phyloP scores from a whole-genome alignment of 1,140 invertebrate species.

The Drosophila kohkoa region DNA sequence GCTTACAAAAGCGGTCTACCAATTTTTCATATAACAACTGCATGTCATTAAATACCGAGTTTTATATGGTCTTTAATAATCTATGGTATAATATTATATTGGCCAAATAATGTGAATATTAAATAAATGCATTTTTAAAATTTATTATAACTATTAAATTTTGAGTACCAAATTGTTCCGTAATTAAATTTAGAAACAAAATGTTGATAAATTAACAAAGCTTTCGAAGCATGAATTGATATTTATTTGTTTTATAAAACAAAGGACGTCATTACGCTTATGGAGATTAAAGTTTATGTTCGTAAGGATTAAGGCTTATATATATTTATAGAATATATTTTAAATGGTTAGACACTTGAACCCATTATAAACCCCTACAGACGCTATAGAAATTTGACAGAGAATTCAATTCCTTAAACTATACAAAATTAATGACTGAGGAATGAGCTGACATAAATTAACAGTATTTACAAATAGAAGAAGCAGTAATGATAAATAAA shows the following conservation, averaged over 20 bases:
- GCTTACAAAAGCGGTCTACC: too few relatives aligned
- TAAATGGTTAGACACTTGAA: neutral
- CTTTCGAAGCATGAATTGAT: constrained; percentile 4
- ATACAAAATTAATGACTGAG: constrained; percentile 5
- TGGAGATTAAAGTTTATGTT: neutral
- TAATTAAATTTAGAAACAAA: too few relatives aligned
- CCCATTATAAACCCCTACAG: constrained; percentile 4
- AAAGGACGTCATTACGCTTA: neutral
- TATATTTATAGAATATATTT: neutral
- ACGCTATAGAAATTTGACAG: neutral
- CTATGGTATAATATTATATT: too few relatives aligned
- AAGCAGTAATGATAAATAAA: neutral
- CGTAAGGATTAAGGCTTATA: neutral
- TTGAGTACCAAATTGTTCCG: too few relatives aligned
- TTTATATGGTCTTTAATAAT: too few relatives aligned
- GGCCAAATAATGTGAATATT: too few relatives aligned
- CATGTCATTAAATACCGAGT: too few relatives aligned
- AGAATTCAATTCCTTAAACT: constrained; percentile 2
- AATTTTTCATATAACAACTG: too few relatives aligned
- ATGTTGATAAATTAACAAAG: too few relatives aligned
- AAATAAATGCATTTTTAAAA: too few relatives aligned
- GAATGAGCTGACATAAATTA: constrained; percentile 11
- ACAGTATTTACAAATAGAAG: constrained; percentile 3
- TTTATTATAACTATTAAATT: too few relatives aligned
- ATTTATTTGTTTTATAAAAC: constrained; percentile 5